These are phyloP conservation scores for Watsonalla cultraria DNA, from an alignment of 2,888 invertebrate species.

Conservation along the genomic window DNA sequence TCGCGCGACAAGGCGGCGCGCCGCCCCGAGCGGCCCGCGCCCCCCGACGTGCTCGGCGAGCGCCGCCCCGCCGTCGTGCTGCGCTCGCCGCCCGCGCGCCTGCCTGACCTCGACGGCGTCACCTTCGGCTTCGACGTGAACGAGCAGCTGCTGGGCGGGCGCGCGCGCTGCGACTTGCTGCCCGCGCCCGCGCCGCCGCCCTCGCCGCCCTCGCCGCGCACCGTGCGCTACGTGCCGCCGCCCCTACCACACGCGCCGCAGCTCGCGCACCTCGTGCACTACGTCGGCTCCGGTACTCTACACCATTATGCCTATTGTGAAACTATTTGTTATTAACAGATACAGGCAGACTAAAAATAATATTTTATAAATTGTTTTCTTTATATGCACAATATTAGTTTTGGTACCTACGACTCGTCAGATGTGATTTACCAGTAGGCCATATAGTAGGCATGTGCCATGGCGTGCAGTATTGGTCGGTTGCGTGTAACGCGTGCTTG, in stretches of 20 bases:
- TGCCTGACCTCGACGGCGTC: conserved; percentile 81
- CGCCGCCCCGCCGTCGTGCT: conserved; percentile 86
- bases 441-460: too few relatives aligned
- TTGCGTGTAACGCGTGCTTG: neutral
- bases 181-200: conserved; percentile 24
- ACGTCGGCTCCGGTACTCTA: conserved; percentile 46
- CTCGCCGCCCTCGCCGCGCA: conserved; percentile 29
- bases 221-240: conserved; percentile 49
- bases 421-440: too few relatives aligned
- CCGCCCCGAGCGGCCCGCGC: conserved; percentile 17
- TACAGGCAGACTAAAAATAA: neutral
- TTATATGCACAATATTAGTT: too few relatives aligned
- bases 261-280: conserved; percentile 57
- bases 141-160: conserved; percentile 81
- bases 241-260: conserved; percentile 31
- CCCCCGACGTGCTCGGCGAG: conserved; percentile 60
- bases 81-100: conserved; percentile 78
- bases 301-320: neutral
- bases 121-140: conserved; percentile 91
- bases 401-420: too few relatives aligned
- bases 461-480: too few relatives aligned
- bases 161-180: conserved; percentile 34
- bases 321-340: too few relatives aligned
- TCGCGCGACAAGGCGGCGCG: conserved; percentile 2
- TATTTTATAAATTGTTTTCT: neutral